These are phyloP conservation scores for Charina bottae DNA, from an alignment of 2,113 vertebrate species.

Conservation along the genomic window DNA sequence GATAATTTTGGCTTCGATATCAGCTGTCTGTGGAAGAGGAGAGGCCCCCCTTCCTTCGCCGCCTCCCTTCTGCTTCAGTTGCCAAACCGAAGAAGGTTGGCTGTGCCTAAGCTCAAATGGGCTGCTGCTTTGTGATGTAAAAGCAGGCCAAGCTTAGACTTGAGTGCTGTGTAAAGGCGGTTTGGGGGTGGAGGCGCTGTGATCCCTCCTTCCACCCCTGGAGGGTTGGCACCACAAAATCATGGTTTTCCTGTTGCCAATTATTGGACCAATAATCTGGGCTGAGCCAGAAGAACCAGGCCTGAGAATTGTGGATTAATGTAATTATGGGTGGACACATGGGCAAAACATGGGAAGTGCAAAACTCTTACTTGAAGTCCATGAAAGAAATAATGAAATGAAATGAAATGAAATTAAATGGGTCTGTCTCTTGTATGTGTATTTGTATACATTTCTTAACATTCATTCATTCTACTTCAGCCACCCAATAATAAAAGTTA, in stretches of 20 bases:
- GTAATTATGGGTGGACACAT: neutral
- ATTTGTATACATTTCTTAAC: neutral
- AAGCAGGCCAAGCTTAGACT: neutral
- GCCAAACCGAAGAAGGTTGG: neutral
- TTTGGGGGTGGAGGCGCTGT: neutral
- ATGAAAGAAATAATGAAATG: neutral
- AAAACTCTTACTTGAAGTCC: neutral
- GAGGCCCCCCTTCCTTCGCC: no score
- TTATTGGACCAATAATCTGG: neutral
- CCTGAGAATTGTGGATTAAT: neutral
- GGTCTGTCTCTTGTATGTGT: neutral
- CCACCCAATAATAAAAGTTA: neutral
- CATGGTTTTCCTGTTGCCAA: neutral
- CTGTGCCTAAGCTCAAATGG: neutral
- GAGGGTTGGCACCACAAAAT: neutral
- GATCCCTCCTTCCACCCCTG: neutral
- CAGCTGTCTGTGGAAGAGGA: neutral
- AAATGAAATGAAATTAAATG: neutral
- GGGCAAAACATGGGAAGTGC: neutral
- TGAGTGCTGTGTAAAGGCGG: neutral
- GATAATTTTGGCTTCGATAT: neutral
- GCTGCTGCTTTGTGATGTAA: neutral
- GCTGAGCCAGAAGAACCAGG: neutral
- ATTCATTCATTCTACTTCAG: neutral
- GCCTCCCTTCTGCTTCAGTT: neutral